Percentiles rank a stretch among this genome's conserved stretches.
Conservation (phyloP, 2,797 vertebrate species). For the Paguma larvata region DNA sequence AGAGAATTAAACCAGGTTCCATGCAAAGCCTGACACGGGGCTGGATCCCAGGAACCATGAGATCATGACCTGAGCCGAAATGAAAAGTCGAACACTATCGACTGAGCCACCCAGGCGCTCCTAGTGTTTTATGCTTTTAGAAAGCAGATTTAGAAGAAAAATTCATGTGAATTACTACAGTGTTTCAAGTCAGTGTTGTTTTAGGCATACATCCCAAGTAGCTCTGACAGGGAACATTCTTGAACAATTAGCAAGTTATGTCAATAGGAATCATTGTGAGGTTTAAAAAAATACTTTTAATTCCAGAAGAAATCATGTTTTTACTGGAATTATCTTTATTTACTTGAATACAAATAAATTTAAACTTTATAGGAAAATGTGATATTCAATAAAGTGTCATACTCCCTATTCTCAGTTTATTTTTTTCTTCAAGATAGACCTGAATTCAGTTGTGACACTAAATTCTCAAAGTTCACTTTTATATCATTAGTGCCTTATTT, state of each 20-base stretch:
- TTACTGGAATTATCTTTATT: conserved; percentile 47
- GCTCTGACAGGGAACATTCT: neutral
- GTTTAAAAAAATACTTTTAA: neutral
- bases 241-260: conserved; percentile 21
- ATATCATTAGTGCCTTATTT: neutral
- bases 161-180: neutral
- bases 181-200: conserved; percentile 22
- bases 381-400: conserved; percentile 7
- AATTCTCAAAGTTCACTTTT: neutral
- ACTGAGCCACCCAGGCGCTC: too few relatives aligned
- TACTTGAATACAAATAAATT: conserved; percentile 40
- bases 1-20: too few relatives aligned
- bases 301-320: neutral
- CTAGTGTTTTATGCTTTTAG: neutral
- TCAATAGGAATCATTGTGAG: neutral
- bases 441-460: conserved; percentile 40
- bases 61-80: too few relatives aligned
- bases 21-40: too few relatives aligned
- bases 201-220: neutral
- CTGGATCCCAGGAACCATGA: too few relatives aligned
- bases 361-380: conserved; percentile 31
- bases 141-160: conserved; percentile 48
- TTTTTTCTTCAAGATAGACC: conserved; percentile 14
- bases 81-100: too few relatives aligned
- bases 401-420: neutral